Conservation (phyloP, 2,888 invertebrate species). For the Zeuzera pyrina region DNA sequence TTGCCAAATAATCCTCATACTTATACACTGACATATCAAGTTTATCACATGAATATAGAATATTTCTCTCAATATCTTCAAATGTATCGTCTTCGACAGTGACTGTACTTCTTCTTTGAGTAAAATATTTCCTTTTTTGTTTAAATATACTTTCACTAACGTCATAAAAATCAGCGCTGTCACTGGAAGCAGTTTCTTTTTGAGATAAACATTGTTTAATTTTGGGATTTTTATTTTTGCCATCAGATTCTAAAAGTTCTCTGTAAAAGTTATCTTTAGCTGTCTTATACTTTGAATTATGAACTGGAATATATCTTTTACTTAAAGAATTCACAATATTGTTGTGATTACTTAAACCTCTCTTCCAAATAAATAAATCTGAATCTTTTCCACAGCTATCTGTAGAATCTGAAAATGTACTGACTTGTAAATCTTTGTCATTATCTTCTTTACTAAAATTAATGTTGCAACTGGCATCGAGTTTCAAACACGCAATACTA, state of each 20-base stretch:
- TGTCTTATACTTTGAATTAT: slow-evolving; percentile 30
- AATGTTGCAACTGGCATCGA: too few relatives aligned
- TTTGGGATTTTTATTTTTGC: slow-evolving; percentile 12
- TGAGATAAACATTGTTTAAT: slow-evolving; percentile 1
- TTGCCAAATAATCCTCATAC: slow-evolving; percentile 40
- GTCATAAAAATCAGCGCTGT: slow-evolving; percentile 19
- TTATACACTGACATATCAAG: slow-evolving; percentile 38
- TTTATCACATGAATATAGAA: slow-evolving; percentile 41
- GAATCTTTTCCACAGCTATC: slow-evolving; percentile 38
- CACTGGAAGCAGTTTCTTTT: slow-evolving; percentile 17
- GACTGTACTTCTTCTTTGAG: slow-evolving; percentile 21
- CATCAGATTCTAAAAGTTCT: slow-evolving; percentile 32
- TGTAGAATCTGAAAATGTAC: slow-evolving; percentile 32
- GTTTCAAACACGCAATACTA: too few relatives aligned
- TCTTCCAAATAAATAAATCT: slow-evolving; percentile 42
- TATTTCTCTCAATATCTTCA: slow-evolving; percentile 34
- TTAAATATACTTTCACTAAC: slow-evolving; percentile 19
- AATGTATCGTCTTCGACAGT: slow-evolving; percentile 18
- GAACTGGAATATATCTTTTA: slow-evolving; percentile 29
- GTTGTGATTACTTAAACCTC: slow-evolving; percentile 16
- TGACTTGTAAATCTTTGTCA: slow-evolving; percentile 19
- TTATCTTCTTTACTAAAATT: too few relatives aligned
- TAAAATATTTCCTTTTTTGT: slow-evolving; percentile 21
- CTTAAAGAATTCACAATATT: slow-evolving; percentile 18
- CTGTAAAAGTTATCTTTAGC: slow-evolving; percentile 29